Base-by-base conservation (phyloP, 2,113 vertebrate genomes). In the Polyodon spathula region DNA sequence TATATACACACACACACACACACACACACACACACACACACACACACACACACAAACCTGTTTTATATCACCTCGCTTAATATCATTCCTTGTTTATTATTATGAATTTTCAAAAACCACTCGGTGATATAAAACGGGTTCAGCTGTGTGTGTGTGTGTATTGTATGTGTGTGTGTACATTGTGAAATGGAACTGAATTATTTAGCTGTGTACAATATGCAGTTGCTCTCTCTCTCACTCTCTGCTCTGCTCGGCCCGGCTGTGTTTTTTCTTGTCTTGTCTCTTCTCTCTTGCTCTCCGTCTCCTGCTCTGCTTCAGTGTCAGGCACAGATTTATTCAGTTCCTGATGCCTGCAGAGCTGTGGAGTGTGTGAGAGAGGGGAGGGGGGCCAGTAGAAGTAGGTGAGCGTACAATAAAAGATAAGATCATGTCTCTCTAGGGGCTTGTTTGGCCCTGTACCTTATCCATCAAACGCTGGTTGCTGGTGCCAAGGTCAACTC, bases 271-370 rank as follows among this genome's bases (percentile, higher is more conserved):
- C 84, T 64, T 6, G 74, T 73, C 76, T 77, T 53, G 69, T 80
- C 75, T 78, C 72, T 71, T 70, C 73, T 71, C 77, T 75, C 67
- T 70, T 72, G 62, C 0, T 1, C 55, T 48, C 6, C 14, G 66
- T 64, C 73, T 72, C 68, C 73, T 4, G 64, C 67, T 73, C 65
- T 58, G 75, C 66, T 68, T 73, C 60, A 65, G 74, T 79, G 80
- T 86, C 87, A 87, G 90, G 89, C 88, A 88, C 81, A 95, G 94
- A 97, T 97, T 93, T 94, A 97, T 98, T 89, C 91, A 82, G 66
- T 78, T 83, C 89, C 81, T 75, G 80, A 86, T 82, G 86, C 81
- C 79, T 80, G 70, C 76, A 77, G 89, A 78, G 80, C 79, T 76
- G 54, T 1, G 78, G 80, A 78, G 80, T 76, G 84, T 79, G 84